Evolutionary conservation across 2,113 vertebrate genomes (phyloP), one percentile per base, ranked within the genome.

Genomic region (Pseudopodoces humilis): DNA sequence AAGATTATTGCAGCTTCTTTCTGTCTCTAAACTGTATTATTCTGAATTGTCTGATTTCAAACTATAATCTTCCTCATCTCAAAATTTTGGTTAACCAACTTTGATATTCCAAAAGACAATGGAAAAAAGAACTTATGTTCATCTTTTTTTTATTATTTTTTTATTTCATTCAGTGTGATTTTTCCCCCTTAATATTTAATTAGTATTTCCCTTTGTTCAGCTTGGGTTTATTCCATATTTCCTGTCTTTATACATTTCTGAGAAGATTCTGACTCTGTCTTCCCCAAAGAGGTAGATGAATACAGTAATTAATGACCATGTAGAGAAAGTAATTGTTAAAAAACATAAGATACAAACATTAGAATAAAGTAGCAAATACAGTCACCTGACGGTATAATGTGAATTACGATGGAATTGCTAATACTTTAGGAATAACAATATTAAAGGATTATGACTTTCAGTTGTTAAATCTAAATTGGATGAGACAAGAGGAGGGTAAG

Each of bases 161-260:
- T 76, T 9, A 18, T 56, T 75, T 62, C 10, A 35, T 69, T 78
- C 1, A 2, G 13, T 43, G 5, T 37, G 8, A 59, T 64, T 77
- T n/a, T 4, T 2, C 1, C 1, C 11, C 2, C 7, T 1, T 8
- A 65, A n/a, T 28, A 71, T 6, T 11, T 59, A 33, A 53, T 39
- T 23, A 58, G 3, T 9, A n/a, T 72, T 64, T 72, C 16, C 15
- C 5, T 60, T 74, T 5, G 5, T 37, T 44, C 28, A 44, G 1
- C 28, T 77, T 59, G 13, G 3, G 3, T 68, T 30, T 12, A 9
- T 50, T 82, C 23, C 1, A 22, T 74, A 78, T 33, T 7, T 9
- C 3, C 5, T 12, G 8, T 60, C 15, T 76, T 47, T 77, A 41
- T 60, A 20, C 3, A 79, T 13, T 31, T 71, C 50, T 69, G 27